Conservation (phyloP, 2,888 invertebrate genomes). For the Argyresthia albistria region DNA sequence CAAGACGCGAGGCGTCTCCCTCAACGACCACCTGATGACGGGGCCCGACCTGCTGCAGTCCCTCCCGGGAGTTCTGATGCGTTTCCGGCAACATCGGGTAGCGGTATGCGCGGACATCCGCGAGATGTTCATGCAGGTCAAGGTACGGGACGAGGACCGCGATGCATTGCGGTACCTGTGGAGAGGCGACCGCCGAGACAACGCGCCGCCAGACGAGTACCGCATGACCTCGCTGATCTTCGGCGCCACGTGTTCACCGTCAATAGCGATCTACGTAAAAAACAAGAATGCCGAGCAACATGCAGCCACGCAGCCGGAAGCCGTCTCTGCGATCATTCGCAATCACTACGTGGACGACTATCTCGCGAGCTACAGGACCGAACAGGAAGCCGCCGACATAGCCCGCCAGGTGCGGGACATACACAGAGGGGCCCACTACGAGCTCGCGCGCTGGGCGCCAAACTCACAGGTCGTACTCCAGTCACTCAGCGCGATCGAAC, state of each 20-base stretch:
- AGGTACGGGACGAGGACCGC: neutral
- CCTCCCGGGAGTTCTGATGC: slow-evolving; percentile 9
- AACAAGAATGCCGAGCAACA: neutral
- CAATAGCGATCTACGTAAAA: neutral
- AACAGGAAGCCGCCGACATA: too few species aligned
- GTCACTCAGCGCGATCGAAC: too few species aligned
- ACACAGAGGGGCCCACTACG: too few species aligned
- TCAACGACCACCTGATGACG: slow-evolving; percentile 23
- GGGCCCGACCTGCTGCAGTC: slow-evolving; percentile 27
- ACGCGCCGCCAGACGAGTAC: neutral
- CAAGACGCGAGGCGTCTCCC: slow-evolving; percentile 13
- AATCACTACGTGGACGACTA: too few species aligned
- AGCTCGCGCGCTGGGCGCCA: too few species aligned
- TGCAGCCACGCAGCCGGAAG: too few species aligned
- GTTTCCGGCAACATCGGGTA: slow-evolving; percentile 3
- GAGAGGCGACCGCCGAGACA: neutral
- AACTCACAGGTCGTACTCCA: too few species aligned
- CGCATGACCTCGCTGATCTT: slow-evolving; percentile 1
- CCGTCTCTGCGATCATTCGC: too few species aligned
- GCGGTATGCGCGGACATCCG: slow-evolving; percentile 5
- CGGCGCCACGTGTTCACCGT: neutral
- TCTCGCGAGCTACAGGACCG: too few species aligned
- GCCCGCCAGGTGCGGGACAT: too few species aligned
- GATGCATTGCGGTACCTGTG: slow-evolving; percentile 4
- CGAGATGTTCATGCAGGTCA: slow-evolving; percentile 6